Percentiles rank a stretch among this genome's conserved stretches.
phyloP scores from a whole-genome alignment of 2,797 vertebrate genomes.

The Parotocinclus haroldoi region DNA sequence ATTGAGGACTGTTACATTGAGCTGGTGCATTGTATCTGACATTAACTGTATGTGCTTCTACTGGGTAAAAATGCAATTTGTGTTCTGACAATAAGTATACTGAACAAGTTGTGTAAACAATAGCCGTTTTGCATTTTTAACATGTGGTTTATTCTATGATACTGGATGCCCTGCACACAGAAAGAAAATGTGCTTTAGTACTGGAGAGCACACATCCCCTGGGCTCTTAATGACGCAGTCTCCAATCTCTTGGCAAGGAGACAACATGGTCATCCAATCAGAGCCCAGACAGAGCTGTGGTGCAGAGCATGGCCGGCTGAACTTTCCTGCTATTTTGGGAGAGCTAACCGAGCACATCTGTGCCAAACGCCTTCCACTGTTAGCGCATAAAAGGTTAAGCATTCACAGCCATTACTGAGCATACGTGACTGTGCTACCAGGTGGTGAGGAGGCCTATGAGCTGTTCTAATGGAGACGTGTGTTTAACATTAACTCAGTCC shows the following conservation, averaged over 20 bases:
- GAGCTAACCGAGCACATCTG: neutral
- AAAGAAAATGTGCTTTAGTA: no score
- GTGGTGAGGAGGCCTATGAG: constrained; percentile 15
- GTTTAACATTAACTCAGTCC: constrained; percentile 19
- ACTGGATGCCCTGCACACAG: no score
- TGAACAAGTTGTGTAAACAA: no score
- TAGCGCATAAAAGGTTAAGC: constrained; percentile 11
- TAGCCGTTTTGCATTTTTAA: no score
- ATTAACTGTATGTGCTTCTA: no score
- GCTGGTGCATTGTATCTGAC: no score
- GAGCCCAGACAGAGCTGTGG: neutral
- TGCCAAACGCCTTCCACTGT: constrained; percentile 16
- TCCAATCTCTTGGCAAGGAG: constrained; percentile 18
- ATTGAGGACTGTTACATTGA: no score
- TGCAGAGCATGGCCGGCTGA: neutral
- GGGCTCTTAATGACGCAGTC: neutral
- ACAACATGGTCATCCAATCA: neutral
- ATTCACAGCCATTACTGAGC: neutral
- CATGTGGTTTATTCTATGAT: no score
- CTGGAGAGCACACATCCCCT: neutral
- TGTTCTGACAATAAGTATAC: no score
- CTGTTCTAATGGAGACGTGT: constrained; percentile 15
- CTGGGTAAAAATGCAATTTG: no score
- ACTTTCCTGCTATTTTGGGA: constrained; percentile 29
- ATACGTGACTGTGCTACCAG: constrained; percentile 20